Conservation (phyloP, 2,888 invertebrate species). For the Nesidiocoris tenuis region DNA sequence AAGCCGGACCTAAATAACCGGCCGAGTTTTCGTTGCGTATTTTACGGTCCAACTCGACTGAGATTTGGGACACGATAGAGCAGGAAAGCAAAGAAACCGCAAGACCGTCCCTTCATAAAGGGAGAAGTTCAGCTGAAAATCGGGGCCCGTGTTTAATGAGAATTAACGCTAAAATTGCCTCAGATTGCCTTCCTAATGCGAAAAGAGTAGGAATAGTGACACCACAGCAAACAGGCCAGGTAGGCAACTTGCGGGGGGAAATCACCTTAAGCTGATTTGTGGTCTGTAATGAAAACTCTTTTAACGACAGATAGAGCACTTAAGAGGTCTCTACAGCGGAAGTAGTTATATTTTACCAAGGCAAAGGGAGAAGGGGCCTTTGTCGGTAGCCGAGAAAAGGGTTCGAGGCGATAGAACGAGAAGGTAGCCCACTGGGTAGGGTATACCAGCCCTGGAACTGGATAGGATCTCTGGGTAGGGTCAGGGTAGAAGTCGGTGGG, state of each 20-base stretch:
- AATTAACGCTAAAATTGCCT: slow-evolving; percentile 25
- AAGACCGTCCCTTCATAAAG: too few relatives aligned
- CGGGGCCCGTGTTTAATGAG: slow-evolving; percentile 17
- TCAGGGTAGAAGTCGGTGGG: not conserved
- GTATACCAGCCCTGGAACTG: too few relatives aligned
- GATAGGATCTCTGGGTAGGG: not conserved
- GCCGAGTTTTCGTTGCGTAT: too few relatives aligned
- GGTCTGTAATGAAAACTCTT: slow-evolving; percentile 40
- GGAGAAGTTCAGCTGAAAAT: too few relatives aligned
- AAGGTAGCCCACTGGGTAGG: not conserved
- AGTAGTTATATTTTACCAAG: slow-evolving; percentile 24
- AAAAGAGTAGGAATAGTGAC: slow-evolving; percentile 18
- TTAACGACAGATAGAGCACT: slow-evolving; percentile 28
- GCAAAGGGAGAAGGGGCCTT: not conserved
- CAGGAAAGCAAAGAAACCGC: too few relatives aligned
- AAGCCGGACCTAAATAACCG: too few relatives aligned
- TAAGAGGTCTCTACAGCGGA: not conserved
- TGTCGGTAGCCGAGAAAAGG: not conserved
- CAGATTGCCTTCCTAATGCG: slow-evolving; percentile 23
- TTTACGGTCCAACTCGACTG: too few relatives aligned
- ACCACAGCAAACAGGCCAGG: not conserved
- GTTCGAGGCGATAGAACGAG: not conserved
- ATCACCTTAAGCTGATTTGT: slow-evolving; percentile 35
- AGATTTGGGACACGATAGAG: too few relatives aligned
- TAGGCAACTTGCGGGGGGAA: not conserved